phyloP scores from a whole-genome alignment of 1,140 invertebrate species.

The Ladona fulva region DNA sequence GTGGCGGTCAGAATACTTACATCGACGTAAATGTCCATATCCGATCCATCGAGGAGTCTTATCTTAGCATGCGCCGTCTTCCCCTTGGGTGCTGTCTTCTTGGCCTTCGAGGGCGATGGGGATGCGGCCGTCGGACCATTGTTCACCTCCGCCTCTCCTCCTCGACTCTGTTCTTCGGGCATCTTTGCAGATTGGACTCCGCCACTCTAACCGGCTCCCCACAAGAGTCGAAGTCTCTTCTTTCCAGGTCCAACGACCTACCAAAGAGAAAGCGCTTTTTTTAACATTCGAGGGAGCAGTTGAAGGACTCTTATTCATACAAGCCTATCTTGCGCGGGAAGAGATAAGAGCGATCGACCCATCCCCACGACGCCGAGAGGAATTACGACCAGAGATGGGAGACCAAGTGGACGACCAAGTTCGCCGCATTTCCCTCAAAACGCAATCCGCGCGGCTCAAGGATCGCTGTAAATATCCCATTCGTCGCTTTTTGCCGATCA shows the following conservation, averaged over 20 bases:
- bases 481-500: no score
- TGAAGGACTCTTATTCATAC: no score
- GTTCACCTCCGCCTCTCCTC: background rate
- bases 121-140: background rate
- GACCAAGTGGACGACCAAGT: no score
- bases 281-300: no score
- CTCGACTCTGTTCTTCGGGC: background rate
- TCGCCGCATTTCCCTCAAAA: no score
- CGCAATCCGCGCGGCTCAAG: no score
- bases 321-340: no score
- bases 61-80: background rate
- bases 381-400: no score
- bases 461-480: no score
- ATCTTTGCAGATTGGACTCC: background rate
- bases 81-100: background rate
- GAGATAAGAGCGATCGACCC: no score
- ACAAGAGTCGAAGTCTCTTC: background rate
- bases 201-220: background rate
- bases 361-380: no score
- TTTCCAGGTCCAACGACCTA: background rate
- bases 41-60: background rate
- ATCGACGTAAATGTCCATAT: background rate
- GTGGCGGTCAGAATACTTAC: background rate
- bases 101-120: background rate
- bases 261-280: background rate